phyloP scores from a whole-genome alignment of 2,113 vertebrate genomes.

The Monopterus albus region DNA sequence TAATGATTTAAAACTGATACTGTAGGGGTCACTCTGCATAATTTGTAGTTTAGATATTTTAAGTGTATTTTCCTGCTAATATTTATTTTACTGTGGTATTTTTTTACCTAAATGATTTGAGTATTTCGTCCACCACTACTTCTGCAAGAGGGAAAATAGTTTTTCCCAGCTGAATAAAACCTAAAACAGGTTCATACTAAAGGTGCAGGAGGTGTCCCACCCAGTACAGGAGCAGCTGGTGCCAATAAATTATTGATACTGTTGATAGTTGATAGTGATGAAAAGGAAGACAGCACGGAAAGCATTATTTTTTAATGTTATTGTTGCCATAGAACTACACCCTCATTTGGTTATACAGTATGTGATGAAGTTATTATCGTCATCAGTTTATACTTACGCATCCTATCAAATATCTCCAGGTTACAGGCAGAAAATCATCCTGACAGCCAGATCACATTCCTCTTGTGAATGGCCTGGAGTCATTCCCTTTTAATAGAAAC shows the following conservation, averaged over 20 bases:
- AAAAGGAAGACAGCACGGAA: slow-evolving; percentile 22
- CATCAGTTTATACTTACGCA: slow-evolving; percentile 2
- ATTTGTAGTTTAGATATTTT: no score
- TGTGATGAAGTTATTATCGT: background rate
- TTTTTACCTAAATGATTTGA: no score
- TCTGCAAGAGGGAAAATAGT: background rate
- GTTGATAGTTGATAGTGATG: slow-evolving; percentile 38
- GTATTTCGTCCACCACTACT: no score
- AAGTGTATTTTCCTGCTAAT: no score
- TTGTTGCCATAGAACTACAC: background rate
- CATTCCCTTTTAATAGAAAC: slow-evolving; percentile 69
- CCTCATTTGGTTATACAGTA: background rate
- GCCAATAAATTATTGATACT: slow-evolving; percentile 54
- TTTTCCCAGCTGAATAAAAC: background rate
- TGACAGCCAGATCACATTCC: slow-evolving; percentile 55
- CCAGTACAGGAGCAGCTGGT: no score
- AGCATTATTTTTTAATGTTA: slow-evolving; percentile 46
- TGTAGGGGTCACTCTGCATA: background rate
- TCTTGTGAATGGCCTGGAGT: slow-evolving; percentile 44
- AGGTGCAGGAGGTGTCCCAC: no score
- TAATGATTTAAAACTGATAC: background rate
- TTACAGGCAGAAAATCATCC: background rate
- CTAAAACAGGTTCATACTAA: background rate
- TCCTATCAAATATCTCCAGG: slow-evolving; percentile 10
- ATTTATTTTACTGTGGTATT: no score